Evolutionary conservation across 2,888 invertebrate species (phyloP).

Genomic region (Tromatobia lineatoria): DNA sequence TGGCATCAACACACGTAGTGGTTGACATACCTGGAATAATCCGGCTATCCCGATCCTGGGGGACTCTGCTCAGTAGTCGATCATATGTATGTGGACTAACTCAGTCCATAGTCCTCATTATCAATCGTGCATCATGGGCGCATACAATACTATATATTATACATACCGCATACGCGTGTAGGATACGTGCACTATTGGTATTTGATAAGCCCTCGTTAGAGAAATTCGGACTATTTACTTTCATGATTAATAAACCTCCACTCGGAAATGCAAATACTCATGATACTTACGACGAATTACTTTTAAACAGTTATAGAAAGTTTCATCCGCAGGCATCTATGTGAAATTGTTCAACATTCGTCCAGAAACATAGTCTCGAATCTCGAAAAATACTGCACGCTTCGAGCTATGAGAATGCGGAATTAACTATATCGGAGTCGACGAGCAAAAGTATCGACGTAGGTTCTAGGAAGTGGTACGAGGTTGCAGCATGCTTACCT

Average conservation of each 20-base stretch:
- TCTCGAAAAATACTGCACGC: too few relatives aligned
- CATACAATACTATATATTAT: neutral
- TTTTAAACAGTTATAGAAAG: too few relatives aligned
- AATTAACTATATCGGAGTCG: neutral
- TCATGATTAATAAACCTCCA: too few relatives aligned
- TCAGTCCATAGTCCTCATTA: neutral
- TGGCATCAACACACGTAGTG: constrained; percentile 21
- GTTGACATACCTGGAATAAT: constrained; percentile 37
- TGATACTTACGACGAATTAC: too few relatives aligned
- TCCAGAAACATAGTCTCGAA: too few relatives aligned
- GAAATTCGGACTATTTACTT: neutral
- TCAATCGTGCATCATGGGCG: constrained; percentile 1
- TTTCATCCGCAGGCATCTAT: neutral
- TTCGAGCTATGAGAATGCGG: too few relatives aligned
- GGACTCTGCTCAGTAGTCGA: constrained; percentile 14
- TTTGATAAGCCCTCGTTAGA: constrained; percentile 21
- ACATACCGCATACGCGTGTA: too few relatives aligned
- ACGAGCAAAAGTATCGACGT: neutral
- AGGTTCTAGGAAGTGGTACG: neutral
- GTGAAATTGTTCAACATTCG: too few relatives aligned
- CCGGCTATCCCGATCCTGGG: constrained; percentile 5
- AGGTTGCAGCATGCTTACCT: neutral
- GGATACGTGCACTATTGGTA: neutral
- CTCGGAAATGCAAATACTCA: too few relatives aligned
- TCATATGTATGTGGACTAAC: neutral